These are phyloP conservation scores for Blera fallax DNA, from an alignment of 2,888 invertebrate species.

Conservation along the genomic window DNA sequence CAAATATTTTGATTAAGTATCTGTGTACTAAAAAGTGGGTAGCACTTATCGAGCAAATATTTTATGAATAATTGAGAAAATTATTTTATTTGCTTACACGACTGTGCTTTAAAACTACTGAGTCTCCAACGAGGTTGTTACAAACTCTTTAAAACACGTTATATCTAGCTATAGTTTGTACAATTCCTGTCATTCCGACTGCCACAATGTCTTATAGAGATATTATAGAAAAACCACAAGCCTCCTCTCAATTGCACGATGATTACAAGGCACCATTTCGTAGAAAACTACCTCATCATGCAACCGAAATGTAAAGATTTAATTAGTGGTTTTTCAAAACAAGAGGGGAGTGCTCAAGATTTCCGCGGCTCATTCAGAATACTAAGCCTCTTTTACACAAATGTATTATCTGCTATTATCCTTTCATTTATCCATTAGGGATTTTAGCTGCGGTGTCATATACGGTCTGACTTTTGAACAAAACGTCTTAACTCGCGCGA, in stretches of 20 bases:
- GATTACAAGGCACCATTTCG: constrained; percentile 36
- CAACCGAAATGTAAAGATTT: constrained; percentile 65
- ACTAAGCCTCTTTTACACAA: constrained; percentile 58
- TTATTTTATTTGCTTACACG: no score
- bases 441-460: constrained; percentile 64
- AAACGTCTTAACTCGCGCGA: constrained; percentile 66
- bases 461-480: constrained; percentile 47
- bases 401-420: constrained; percentile 66
- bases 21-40: no score
- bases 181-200: background rate
- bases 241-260: background rate
- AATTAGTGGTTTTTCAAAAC: constrained; percentile 59
- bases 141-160: no score
- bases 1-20: no score
- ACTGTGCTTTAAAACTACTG: no score
- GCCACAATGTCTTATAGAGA: background rate
- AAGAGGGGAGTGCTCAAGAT: constrained; percentile 33
- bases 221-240: constrained; percentile 8
- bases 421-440: constrained; percentile 68
- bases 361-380: constrained; percentile 52
- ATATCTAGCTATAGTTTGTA: no score
- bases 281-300: constrained; percentile 47
- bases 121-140: no score
- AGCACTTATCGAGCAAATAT: no score
- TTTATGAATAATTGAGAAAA: no score